Base-by-base conservation (phyloP, 2,797 vertebrate species). In the Sebastes kiyomatsui region DNA sequence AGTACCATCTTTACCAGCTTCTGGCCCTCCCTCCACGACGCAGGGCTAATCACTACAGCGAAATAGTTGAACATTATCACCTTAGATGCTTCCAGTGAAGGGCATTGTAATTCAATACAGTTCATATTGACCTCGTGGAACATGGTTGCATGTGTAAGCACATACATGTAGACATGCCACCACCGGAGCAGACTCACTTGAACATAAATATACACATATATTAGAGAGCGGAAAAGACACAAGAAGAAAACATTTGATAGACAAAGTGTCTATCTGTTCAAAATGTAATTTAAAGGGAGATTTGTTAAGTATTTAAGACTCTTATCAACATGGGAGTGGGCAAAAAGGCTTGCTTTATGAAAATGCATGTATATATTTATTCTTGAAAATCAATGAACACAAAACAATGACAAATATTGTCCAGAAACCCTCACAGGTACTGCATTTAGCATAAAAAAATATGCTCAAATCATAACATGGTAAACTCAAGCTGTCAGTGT, bases 21-120 rank as follows among this genome's bases (percentile, higher is more conserved):
- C 87, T 98, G 97, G 78, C 99, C 99, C 64, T 99, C 97, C 67
- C 98, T 92, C 98, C 99, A 99, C 12, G 98, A 97, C 1, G 97
- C 96, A 67, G 97, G 94, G 83, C 92, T 97, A 90, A 98, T 97
- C 66, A 93, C 88, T 95, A 88, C 91, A 81, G 81, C 94, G 70
- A 87, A 28, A 69, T 6, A 86, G 12, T 52, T 52, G 49, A 49
- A 75, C 30, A 56, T 8, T 20, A 65, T 77, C 11, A 83, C 16
- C 0, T 68, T 28, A 75, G 18, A 75, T 28, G 55, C 46, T 62
- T 35, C 23, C 6, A 65, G 5, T 78, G 11, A 65, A 68, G 42
- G 54, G n/a, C 22, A 60, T 0, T 59, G 23, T 5, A 74, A 64
- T 61, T 52, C 7, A 80, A 23, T 73, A 60, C 7, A 23, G 14